Percentiles rank a stretch among this genome's conserved stretches.
These are phyloP conservation scores for Latrodectus geometricus DNA, from an alignment of 1,140 invertebrate genomes.

Conservation along the genomic window DNA sequence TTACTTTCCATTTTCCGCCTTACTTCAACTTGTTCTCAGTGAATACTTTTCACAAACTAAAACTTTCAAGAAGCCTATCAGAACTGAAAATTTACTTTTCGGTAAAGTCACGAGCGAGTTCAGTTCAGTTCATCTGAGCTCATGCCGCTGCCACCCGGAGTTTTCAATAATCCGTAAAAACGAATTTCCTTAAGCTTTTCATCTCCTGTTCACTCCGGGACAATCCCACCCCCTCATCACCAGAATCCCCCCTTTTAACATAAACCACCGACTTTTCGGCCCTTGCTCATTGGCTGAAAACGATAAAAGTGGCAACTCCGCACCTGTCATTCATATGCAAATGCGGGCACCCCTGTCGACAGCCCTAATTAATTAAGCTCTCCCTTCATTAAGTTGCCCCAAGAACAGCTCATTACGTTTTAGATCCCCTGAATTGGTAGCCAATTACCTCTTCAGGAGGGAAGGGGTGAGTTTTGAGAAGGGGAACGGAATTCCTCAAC, in stretches of 20 bases:
- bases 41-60: not conserved
- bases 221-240: not conserved
- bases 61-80: not conserved
- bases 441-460: not conserved
- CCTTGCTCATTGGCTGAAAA: slow-evolving; percentile 10
- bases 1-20: too few species aligned
- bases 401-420: slow-evolving; percentile 35
- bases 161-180: not conserved
- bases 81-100: too few species aligned
- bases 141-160: not conserved
- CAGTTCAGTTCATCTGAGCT: not conserved
- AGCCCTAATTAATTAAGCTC: slow-evolving; percentile 47
- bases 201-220: not conserved
- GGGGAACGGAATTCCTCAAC: slow-evolving; percentile 1
- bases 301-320: slow-evolving; percentile 27
- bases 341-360: slow-evolving; percentile 33
- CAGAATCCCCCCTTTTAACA: not conserved
- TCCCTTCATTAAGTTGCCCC: slow-evolving; percentile 32
- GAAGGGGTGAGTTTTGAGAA: not conserved
- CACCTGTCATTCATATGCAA: slow-evolving; percentile 50
- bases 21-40: too few species aligned
- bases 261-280: slow-evolving; percentile 13
- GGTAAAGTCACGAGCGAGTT: not conserved
- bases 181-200: not conserved
- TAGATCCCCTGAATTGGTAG: not conserved